These are phyloP conservation scores for Fulmarus glacialis DNA, from an alignment of 2,113 vertebrate genomes.

Conservation along the genomic window DNA sequence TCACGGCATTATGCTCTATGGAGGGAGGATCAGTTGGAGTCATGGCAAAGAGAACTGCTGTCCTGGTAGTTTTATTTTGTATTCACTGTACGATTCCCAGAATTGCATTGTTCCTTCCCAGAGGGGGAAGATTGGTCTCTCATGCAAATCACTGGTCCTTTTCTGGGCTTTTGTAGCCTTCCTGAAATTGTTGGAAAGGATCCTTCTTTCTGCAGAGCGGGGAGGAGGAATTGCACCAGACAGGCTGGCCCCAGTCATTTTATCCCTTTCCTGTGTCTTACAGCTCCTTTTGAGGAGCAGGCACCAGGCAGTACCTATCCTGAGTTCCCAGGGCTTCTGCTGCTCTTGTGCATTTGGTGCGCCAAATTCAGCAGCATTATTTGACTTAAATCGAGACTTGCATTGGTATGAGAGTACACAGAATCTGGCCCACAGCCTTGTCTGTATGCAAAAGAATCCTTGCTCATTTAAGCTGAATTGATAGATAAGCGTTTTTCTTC, in stretches of 20 bases:
- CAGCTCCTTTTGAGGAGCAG: conserved; percentile 15
- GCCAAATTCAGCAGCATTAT: conserved; percentile 2
- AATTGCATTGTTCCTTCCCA: conserved; percentile 61
- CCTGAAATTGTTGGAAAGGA: conserved; percentile 54
- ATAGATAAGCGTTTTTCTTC: background rate
- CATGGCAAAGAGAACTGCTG: conserved; percentile 59
- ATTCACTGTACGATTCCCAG: conserved; percentile 46
- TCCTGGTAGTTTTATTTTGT: conserved; percentile 52
- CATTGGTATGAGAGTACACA: background rate
- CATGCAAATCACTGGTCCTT: conserved; percentile 69
- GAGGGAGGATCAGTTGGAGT: conserved; percentile 59
- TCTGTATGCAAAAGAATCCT: background rate
- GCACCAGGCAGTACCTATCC: conserved; percentile 20
- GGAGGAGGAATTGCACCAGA: conserved; percentile 47
- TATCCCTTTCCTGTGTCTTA: conserved; percentile 57
- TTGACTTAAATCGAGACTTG: background rate
- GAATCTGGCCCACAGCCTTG: background rate
- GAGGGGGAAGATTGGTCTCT: conserved; percentile 51
- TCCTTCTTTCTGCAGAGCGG: background rate
- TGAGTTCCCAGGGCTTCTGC: conserved; percentile 7
- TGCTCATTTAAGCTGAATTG: background rate
- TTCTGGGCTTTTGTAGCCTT: conserved; percentile 60
- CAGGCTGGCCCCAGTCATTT: conserved; percentile 52
- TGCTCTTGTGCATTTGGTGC: background rate
- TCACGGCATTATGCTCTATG: conserved; percentile 34